Conservation (phyloP, 2,888 invertebrate genomes). For the Griposia aprilina region DNA sequence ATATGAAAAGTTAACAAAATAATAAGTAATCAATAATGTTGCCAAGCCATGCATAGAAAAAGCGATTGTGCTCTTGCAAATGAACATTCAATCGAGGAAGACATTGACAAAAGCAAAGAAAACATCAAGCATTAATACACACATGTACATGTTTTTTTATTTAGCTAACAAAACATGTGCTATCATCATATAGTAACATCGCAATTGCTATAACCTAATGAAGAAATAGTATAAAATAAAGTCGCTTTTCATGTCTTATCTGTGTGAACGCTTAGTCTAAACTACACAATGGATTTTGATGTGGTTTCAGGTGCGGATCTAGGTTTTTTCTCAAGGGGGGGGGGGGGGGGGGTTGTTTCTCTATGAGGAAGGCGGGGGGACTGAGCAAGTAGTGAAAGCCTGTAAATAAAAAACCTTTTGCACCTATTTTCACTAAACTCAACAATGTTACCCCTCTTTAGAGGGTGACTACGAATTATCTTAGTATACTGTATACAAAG, state of each 20-base stretch:
- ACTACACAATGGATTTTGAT: not conserved
- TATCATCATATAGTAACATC: not conserved
- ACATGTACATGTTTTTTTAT: too few species aligned
- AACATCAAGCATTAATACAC: not conserved
- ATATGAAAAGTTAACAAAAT: not conserved
- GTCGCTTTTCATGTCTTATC: not conserved
- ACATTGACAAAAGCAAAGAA: conserved; percentile 2
- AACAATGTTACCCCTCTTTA: too few species aligned
- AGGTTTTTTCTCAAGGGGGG: too few species aligned
- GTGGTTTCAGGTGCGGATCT: too few species aligned
- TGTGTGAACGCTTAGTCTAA: not conserved
- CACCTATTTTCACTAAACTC: too few species aligned
- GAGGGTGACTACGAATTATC: too few species aligned
- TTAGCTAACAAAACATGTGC: not conserved
- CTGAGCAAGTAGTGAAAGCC: too few species aligned
- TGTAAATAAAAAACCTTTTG: too few species aligned
- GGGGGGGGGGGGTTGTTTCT: too few species aligned
- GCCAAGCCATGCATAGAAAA: not conserved
- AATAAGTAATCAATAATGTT: not conserved
- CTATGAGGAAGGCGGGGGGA: too few species aligned
- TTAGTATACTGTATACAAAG: too few species aligned
- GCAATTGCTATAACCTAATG: not conserved
- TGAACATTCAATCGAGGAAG: not conserved
- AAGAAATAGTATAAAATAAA: too few species aligned
- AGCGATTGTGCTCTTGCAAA: not conserved